Evolutionary conservation across 1,140 invertebrate genomes (phyloP), one percentile per base, ranked within the genome.

Genomic region (Ruditapes philippinarum): DNA sequence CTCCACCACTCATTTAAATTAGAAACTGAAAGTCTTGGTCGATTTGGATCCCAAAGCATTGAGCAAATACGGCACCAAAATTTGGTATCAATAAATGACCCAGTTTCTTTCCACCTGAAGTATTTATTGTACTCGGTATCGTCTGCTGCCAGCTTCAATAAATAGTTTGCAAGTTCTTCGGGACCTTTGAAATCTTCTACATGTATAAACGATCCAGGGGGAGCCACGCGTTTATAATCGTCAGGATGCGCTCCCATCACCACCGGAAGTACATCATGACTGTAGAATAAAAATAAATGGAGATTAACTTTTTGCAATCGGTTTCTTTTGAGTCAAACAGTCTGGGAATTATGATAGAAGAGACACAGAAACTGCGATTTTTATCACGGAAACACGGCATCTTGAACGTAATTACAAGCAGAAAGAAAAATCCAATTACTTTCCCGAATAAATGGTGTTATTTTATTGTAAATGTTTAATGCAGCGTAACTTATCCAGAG

Each of bases 41-140:
- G 80, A n/a, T 79, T 76, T 19, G 42, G 86, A 42, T 92, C 94
- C 83, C 94, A 93, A 11, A 92, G 79, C 90, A 95, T 91, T 14
- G 98, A 97, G 95, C 99, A 99, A 45, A 99, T 96, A 0, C 98
- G 97, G 94, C 98, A 99, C 97, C 98, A 99, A 95, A 99, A 99
- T 94, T 97, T 93, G 12, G 93, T 93, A 68, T 94, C 91, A 4
- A 94, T 89, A 62, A 94, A 92, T 14, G 79, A 40, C 4, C 94
- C 94, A 17, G 93, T 86, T 2, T 90, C 89, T 82, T 94, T 95
- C 95, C 95, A 96, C 57, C 70, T 76, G 80, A 96, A 96, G 85
- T 95, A 96, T 74, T 94, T 91, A 73, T 93, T 94, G 82, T 96
- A 96, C 25, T 94, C 89, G 0, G 89, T 62, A 28, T 94, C 93